Evolutionary conservation across 1,140 invertebrate genomes (phyloP).

Genomic region (Calliphora vicina): DNA sequence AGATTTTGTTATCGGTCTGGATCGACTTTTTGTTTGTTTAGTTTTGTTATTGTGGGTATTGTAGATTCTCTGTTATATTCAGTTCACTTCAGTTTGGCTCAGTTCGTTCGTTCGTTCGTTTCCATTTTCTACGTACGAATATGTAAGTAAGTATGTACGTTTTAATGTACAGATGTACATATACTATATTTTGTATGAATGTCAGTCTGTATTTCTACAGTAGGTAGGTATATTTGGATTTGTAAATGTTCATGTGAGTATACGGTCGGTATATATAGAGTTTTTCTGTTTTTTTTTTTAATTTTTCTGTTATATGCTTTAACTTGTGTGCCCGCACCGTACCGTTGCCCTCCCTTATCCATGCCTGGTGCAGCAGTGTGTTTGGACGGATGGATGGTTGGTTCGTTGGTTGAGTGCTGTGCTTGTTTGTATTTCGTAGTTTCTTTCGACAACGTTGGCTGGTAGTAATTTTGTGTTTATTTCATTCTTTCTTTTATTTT

Average conservation of each 20-base stretch:
- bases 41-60: neutral
- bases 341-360: slow-evolving; percentile 17
- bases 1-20: neutral
- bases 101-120: slow-evolving; percentile 17
- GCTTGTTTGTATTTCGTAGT: neutral
- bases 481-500: slow-evolving; percentile 19
- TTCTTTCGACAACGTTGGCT: neutral
- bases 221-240: neutral
- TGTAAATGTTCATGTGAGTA: neutral
- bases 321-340: neutral
- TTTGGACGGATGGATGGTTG: neutral
- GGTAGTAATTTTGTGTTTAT: slow-evolving; percentile 29
- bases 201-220: neutral
- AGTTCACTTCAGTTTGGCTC: slow-evolving; percentile 25
- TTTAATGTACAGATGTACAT: neutral
- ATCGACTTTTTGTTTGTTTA: neutral
- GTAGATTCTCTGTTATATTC: neutral
- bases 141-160: too few relatives aligned
- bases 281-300: too few relatives aligned
- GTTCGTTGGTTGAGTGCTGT: neutral
- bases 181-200: too few relatives aligned
- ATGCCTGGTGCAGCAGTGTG: neutral
- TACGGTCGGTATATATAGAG: neutral
- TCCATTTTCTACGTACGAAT: slow-evolving; percentile 11
- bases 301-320: neutral